Conservation (phyloP, 1,140 invertebrate genomes). For the Trialeurodes vaporariorum region DNA sequence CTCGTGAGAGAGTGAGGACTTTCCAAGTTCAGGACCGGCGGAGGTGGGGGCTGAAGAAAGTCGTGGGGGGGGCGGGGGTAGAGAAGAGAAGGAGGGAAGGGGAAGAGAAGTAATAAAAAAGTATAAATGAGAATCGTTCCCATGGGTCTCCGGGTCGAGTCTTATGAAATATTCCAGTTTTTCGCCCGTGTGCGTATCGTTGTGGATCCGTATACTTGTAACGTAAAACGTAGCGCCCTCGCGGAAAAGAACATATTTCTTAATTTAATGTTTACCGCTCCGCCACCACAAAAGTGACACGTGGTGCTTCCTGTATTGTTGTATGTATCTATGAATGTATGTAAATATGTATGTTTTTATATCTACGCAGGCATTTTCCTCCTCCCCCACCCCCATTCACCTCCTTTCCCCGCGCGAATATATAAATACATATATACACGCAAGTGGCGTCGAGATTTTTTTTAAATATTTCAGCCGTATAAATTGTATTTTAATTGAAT, state of each 20-base stretch:
- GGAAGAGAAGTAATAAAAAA: neutral
- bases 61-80: neutral
- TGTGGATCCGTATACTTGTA: too few relatives aligned
- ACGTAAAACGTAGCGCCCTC: too few relatives aligned
- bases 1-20: neutral
- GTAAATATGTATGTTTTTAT: too few relatives aligned
- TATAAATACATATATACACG: too few relatives aligned
- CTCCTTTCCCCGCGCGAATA: too few relatives aligned
- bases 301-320: too few relatives aligned
- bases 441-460: too few relatives aligned
- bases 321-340: too few relatives aligned
- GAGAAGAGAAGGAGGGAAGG: neutral
- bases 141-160: neutral
- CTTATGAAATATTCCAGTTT: neutral
- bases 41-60: neutral
- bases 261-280: neutral
- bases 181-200: neutral
- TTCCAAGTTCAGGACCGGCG: neutral
- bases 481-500: too few relatives aligned
- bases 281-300: neutral
- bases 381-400: too few relatives aligned
- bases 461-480: too few relatives aligned
- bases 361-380: too few relatives aligned
- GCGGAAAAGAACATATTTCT: neutral
- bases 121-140: neutral